Base-by-base conservation (phyloP, 2,888 invertebrate genomes). In the Ennomos erosarius region DNA sequence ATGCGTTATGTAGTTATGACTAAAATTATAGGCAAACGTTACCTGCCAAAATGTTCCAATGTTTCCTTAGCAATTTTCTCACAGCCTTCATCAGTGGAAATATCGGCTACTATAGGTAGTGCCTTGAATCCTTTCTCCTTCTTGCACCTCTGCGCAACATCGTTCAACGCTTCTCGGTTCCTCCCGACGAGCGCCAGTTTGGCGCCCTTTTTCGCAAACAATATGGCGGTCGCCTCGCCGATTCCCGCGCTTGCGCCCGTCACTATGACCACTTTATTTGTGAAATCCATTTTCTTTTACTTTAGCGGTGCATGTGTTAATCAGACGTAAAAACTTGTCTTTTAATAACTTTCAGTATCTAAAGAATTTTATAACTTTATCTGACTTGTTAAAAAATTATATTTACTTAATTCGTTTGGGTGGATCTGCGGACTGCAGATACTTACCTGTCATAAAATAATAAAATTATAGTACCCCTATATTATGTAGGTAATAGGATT, bases 211-310 rank as follows among this genome's bases (percentile, higher is more conserved):
- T 71, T 65, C 0, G 79, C 78, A 35, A 81, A 79, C 58, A 78
- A 56, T 4, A 76, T 6, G 8, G 81, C 81, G 0, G 68, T 79
- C 2, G 74, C 65, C 55, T 76, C 76, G 0, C 82, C 81, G n/a
- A 82, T 78, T 0, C 82, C 82, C 1, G 77, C 76, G 55, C 82
- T 82, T 0, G 81, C 82, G 16, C 82, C 82, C 0, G 80, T 83
- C 36, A 83, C 75, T 33, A 83, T 44, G 35, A 80, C 79, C 0
- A 82, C 79, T 71, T 81, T 81, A 10, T 69, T 59, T 0, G 70
- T 54, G 47, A 82, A 81, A n/a, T 70, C 62, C 71, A 75, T 74
- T 10, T 26, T 26, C 26, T 26, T 26, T 26, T 4, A 26, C 26
- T 4, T 26, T 26, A 26, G 6, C 26, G 0, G 1, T 26, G 26